These are phyloP conservation scores for Contarinia nasturtii DNA, from an alignment of 1,140 invertebrate genomes.

Conservation along the genomic window DNA sequence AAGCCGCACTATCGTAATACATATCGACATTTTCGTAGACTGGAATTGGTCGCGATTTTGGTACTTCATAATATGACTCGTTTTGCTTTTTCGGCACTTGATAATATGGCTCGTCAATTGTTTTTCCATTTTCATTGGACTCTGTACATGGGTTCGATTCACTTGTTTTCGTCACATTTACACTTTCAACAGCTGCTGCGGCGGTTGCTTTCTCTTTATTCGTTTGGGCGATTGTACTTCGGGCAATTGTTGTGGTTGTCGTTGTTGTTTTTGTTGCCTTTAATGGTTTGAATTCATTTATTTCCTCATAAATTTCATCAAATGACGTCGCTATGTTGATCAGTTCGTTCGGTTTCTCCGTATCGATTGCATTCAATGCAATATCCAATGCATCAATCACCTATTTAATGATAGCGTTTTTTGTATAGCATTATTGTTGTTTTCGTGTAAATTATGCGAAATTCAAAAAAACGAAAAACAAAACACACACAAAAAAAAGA, in stretches of 20 bases:
- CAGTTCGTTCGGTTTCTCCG: constrained; percentile 17
- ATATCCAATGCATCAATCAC: constrained; percentile 36
- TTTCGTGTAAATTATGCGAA: neutral
- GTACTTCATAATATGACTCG: constrained; percentile 23
- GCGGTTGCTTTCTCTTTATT: constrained; percentile 1
- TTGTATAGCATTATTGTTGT: neutral
- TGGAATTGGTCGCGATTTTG: constrained; percentile 24
- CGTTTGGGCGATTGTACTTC: constrained; percentile 1
- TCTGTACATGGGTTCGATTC: neutral
- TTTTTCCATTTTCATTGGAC: neutral
- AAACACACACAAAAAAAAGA: too few relatives aligned
- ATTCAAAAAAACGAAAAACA: neutral
- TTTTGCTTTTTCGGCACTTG: constrained; percentile 20
- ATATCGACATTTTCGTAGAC: constrained; percentile 37
- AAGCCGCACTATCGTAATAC: constrained; percentile 17
- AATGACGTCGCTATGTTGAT: neutral
- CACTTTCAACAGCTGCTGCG: neutral
- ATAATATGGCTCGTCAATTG: constrained; percentile 14
- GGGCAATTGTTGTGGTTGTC: neutral
- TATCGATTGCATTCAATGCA: constrained; percentile 36
- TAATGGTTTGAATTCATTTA: constrained; percentile 12
- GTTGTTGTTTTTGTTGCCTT: neutral
- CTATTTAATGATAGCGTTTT: constrained; percentile 12
- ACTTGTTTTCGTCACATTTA: neutral
- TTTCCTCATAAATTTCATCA: constrained; percentile 23